Evolutionary conservation across 1,140 invertebrate species (phyloP), one percentile per base, ranked within the genome.

Genomic region (Anastatus disparis): DNA sequence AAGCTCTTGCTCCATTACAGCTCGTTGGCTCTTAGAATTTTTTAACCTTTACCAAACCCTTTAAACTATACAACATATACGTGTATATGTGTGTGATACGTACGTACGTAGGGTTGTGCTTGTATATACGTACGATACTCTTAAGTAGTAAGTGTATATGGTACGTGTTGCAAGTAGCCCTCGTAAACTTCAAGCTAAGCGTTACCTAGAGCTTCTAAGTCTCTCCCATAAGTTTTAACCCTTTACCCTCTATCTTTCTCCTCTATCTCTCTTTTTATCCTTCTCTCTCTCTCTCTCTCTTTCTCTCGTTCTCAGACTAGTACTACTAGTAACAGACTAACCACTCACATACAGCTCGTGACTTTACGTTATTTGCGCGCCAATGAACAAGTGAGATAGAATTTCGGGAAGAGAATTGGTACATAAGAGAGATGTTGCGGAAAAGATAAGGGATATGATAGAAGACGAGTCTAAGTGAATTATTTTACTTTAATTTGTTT

Each of bases 201-300:
- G 38, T 44, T n/a, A 44, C 29, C 20, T 13, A 12, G 13, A 2
- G 13, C 35, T n/a, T 40, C 7, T 56, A 26, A 52, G 50, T 42
- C 63, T 26, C 20, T 10, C 4, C 38, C 35, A 42, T 55, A 56
- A 66, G 63, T 56, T n/a, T n/a, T 66, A 38, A 22, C 52, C 63
- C 63, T 44, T 31, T 29, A 12, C n/a, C 12, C 13, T 52, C 17
- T 27, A 13, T 27, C 48, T n/a, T n/a, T n/a, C n/a, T n/a, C n/a
- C n/a, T n/a, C n/a, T n/a, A n/a, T 24, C 48, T 22, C 20, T 27
- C 13, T 3, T 38, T 53, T 38, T 9, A 50, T 38, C 27, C 10
- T 52, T 35, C 27, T 7, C 29, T 56, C 31, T 35, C 15, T 52
- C 17, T 15, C 22, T 53, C n/a, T 63, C n/a, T n/a, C n/a, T n/a